phyloP scores from a whole-genome alignment of 2,888 invertebrate species.

The Volucella bombylans region DNA sequence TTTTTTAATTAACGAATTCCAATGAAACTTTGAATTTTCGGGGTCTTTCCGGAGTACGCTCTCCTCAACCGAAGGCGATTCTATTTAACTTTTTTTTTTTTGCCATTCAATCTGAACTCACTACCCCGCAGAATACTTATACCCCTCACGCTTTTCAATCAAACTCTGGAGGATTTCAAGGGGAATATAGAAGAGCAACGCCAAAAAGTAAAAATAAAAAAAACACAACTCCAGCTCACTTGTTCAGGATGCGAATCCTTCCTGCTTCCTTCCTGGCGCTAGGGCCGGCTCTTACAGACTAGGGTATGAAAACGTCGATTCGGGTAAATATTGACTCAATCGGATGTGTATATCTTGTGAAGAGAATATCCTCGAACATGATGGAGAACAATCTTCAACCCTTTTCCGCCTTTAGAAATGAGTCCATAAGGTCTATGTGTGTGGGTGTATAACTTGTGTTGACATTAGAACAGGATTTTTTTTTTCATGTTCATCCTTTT shows the following conservation, averaged over 20 bases:
- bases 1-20: constrained; percentile 73
- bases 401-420: constrained; percentile 35
- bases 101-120: constrained; percentile 6
- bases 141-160: constrained; percentile 64
- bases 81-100: constrained; percentile 36
- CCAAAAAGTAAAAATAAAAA: background rate
- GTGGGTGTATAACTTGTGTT: constrained; percentile 31
- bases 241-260: constrained; percentile 65
- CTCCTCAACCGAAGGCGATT: constrained; percentile 51
- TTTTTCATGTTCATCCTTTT: constrained; percentile 44
- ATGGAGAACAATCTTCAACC: constrained; percentile 56
- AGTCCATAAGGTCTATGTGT: background rate
- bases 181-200: background rate
- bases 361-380: constrained; percentile 29
- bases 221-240: constrained; percentile 2
- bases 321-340: constrained; percentile 71
- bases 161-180: constrained; percentile 48
- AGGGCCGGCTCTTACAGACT: constrained; percentile 17
- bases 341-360: constrained; percentile 68
- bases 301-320: constrained; percentile 50
- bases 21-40: constrained; percentile 65
- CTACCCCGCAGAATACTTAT: constrained; percentile 9
- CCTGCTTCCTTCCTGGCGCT: constrained; percentile 63
- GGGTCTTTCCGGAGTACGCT: constrained; percentile 17
- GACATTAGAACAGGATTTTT: constrained; percentile 68